Percentiles rank a stretch among this genome's conserved stretches.
These are phyloP conservation scores for Lepidurus packardi DNA, from an alignment of 1,140 invertebrate genomes.

Conservation along the genomic window DNA sequence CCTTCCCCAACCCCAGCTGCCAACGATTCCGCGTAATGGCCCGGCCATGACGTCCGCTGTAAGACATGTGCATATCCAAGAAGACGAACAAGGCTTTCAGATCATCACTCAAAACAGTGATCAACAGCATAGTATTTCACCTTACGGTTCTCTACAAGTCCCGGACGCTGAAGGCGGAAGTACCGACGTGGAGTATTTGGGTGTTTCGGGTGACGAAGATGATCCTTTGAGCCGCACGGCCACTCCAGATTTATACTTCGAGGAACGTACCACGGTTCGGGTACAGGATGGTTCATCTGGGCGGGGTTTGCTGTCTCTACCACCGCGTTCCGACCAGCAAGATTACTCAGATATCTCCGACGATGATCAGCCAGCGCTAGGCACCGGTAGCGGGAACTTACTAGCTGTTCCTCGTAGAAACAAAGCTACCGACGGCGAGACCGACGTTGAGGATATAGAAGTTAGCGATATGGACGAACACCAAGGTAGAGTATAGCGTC, in stretches of 20 bases:
- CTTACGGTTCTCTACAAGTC: not conserved
- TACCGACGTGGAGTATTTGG: slow-evolving; percentile 48
- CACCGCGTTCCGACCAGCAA: slow-evolving; percentile 1
- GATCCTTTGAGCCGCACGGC: slow-evolving; percentile 19
- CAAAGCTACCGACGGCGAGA: slow-evolving; percentile 37
- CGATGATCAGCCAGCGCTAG: slow-evolving; percentile 31
- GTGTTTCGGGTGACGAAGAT: slow-evolving; percentile 44
- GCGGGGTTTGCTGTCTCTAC: slow-evolving; percentile 23
- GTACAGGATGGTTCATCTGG: slow-evolving; percentile 27
- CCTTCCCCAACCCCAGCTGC: not conserved
- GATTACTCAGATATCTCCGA: slow-evolving; percentile 36
- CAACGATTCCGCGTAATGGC: slow-evolving; percentile 27
- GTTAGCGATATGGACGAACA: slow-evolving; percentile 45
- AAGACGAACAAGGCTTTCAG: slow-evolving; percentile 32
- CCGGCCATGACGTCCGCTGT: not conserved
- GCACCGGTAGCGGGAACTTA: not conserved
- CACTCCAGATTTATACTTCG: slow-evolving; percentile 36
- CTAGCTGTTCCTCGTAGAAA: not conserved
- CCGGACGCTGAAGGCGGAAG: slow-evolving; percentile 41
- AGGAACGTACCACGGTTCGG: slow-evolving; percentile 31
- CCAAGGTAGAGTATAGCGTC: slow-evolving; percentile 20
- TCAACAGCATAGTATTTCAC: not conserved
- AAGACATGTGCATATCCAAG: slow-evolving; percentile 28
- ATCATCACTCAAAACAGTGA: slow-evolving; percentile 24
- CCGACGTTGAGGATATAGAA: slow-evolving; percentile 52